Percentiles rank a stretch among this genome's conserved stretches.
Conservation (phyloP, 2,797 vertebrate species). For the Steatocranus sp. region DNA sequence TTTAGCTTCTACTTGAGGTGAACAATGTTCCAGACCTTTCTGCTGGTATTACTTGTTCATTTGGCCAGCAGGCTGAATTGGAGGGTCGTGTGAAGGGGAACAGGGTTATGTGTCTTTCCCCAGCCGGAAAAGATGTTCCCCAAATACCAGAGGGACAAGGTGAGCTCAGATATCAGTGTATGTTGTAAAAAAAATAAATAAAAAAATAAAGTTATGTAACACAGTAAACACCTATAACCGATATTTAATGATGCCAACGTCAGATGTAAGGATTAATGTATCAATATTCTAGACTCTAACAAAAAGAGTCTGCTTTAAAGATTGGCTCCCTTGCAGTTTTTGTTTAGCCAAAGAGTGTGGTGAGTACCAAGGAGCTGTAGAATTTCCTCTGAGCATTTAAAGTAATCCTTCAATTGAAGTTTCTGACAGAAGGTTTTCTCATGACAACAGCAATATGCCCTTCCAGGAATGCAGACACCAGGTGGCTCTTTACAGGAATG, state of each 20-base stretch:
- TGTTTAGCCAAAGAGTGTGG: constrained; percentile 17
- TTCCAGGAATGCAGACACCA: constrained; percentile 36
- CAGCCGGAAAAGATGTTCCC: constrained; percentile 85
- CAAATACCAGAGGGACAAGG: constrained; percentile 88
- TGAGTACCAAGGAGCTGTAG: constrained; percentile 18
- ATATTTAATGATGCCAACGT: not conserved
- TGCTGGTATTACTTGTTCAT: constrained; percentile 85
- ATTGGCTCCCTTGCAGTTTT: constrained; percentile 13
- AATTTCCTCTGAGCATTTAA: constrained; percentile 26
- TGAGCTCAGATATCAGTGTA: constrained; percentile 43
- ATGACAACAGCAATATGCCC: constrained; percentile 27
- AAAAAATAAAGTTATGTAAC: not conserved
- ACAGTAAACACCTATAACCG: not conserved
- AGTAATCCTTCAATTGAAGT: constrained; percentile 56
- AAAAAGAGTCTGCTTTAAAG: not conserved
- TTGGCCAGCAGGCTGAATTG: constrained; percentile 85
- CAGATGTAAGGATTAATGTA: not conserved
- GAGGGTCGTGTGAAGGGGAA: constrained; percentile 88
- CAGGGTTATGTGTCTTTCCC: constrained; percentile 86
- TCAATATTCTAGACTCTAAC: not conserved
- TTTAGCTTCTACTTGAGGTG: constrained; percentile 86
- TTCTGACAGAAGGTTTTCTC: constrained; percentile 40
- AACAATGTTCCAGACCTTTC: constrained; percentile 89
- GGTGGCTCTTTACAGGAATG: constrained; percentile 54
- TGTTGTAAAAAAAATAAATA: not conserved